Conservation (phyloP, 2,113 vertebrate genomes). For the Lipophrys pholis region DNA sequence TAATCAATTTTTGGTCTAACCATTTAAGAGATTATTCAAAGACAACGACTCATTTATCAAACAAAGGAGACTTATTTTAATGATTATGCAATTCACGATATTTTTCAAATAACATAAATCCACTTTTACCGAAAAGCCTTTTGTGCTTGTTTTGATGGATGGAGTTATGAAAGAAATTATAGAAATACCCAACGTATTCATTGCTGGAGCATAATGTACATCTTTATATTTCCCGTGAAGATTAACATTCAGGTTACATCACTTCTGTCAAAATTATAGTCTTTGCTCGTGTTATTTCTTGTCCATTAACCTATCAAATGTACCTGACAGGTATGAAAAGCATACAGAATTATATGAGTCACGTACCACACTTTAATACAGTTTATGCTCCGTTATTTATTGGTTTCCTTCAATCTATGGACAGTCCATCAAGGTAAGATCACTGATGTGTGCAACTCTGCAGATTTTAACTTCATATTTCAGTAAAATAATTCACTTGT, state of each 20-base stretch:
- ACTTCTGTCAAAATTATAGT: background rate
- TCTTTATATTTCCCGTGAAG: background rate
- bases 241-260: background rate
- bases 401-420: background rate
- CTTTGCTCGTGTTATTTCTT: background rate
- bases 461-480: background rate
- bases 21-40: constrained; percentile 40
- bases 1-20: constrained; percentile 41
- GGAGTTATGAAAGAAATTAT: constrained; percentile 7
- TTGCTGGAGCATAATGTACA: background rate
- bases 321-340: constrained; percentile 1
- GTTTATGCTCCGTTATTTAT: background rate
- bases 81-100: background rate
- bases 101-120: constrained; percentile 13
- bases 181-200: background rate
- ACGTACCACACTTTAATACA: background rate
- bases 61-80: constrained; percentile 10
- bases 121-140: constrained; percentile 4
- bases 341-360: background rate
- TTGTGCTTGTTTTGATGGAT: constrained; percentile 25
- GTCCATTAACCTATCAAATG: background rate
- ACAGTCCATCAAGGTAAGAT: background rate
- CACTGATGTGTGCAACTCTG: background rate
- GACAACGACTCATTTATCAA: constrained; percentile 35
- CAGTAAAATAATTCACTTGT: background rate